These are phyloP conservation scores for Haliclona indistincta DNA, from an alignment of 37 sponge, comb jelly and placozoan genomes.

Conservation along the genomic window DNA sequence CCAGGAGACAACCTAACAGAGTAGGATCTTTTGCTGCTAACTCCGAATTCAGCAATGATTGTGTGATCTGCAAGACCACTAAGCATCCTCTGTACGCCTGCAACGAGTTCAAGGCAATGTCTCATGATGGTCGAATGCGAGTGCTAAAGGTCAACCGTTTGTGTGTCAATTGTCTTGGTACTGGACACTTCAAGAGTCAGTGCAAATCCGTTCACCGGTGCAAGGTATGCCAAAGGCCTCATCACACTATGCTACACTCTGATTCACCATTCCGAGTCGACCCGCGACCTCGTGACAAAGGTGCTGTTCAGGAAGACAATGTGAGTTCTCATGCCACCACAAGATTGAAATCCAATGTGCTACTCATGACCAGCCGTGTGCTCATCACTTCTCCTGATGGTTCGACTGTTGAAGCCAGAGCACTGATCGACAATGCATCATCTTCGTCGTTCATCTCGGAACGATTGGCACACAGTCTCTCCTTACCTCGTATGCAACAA, in stretches of 20 bases:
- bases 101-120: slow-evolving; percentile 25
- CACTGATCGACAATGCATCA: slow-evolving; percentile 47
- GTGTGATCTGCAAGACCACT: slow-evolving; percentile 33
- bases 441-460: slow-evolving; percentile 44
- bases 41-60: not conserved
- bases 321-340: slow-evolving; percentile 14
- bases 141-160: slow-evolving; percentile 26
- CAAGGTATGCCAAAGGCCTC: slow-evolving; percentile 44
- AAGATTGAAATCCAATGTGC: slow-evolving; percentile 18
- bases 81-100: slow-evolving; percentile 54
- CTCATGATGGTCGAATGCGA: slow-evolving; percentile 26
- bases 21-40: slow-evolving; percentile 12
- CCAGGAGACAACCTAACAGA: slow-evolving; percentile 15
- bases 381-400: slow-evolving; percentile 43
- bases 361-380: slow-evolving; percentile 43
- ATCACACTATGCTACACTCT: slow-evolving; percentile 48
- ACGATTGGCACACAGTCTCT: slow-evolving; percentile 37
- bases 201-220: slow-evolving; percentile 44
- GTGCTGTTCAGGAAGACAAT: not conserved
- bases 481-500: slow-evolving; percentile 31
- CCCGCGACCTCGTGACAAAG: not conserved
- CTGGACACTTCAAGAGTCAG: slow-evolving; percentile 40
- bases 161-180: slow-evolving; percentile 22
- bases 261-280: not conserved
- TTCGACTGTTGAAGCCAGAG: slow-evolving; percentile 48